phyloP scores from a whole-genome alignment of 2,888 invertebrate species.

The Eremobia ochroleuca region DNA sequence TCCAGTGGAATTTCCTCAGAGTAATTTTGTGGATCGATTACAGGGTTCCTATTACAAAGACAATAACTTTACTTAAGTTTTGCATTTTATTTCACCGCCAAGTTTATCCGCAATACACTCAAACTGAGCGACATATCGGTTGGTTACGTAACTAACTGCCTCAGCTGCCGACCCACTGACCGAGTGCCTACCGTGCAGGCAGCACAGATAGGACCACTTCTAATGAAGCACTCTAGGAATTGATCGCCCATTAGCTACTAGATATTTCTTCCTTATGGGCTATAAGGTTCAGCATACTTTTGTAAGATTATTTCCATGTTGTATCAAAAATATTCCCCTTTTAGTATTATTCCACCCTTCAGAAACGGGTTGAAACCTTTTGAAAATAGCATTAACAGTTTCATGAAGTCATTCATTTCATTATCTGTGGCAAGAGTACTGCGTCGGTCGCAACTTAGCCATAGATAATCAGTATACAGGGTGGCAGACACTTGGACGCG shows the following conservation, averaged over 20 bases:
- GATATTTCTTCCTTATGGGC: slow-evolving; percentile 33
- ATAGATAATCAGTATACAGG: no score
- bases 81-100: background rate
- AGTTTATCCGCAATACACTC: slow-evolving; percentile 9
- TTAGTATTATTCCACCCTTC: background rate
- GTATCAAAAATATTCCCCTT: no score
- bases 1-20: no score
- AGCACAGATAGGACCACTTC: slow-evolving; percentile 37
- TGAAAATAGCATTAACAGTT: background rate
- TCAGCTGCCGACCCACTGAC: slow-evolving; percentile 54
- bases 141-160: slow-evolving; percentile 33
- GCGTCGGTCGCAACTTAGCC: background rate
- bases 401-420: background rate
- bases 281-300: background rate
- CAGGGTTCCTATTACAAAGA: background rate
- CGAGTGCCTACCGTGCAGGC: slow-evolving; percentile 41
- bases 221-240: slow-evolving; percentile 28
- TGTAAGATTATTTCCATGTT: background rate
- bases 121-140: slow-evolving; percentile 7
- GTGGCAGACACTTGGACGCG: no score
- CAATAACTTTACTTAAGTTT: background rate
- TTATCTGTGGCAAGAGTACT: background rate
- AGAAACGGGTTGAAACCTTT: background rate
- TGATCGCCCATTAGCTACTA: background rate
- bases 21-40: background rate